Base-by-base conservation (phyloP, 2,797 vertebrate species). In the Muraenolepis orangiensis region DNA sequence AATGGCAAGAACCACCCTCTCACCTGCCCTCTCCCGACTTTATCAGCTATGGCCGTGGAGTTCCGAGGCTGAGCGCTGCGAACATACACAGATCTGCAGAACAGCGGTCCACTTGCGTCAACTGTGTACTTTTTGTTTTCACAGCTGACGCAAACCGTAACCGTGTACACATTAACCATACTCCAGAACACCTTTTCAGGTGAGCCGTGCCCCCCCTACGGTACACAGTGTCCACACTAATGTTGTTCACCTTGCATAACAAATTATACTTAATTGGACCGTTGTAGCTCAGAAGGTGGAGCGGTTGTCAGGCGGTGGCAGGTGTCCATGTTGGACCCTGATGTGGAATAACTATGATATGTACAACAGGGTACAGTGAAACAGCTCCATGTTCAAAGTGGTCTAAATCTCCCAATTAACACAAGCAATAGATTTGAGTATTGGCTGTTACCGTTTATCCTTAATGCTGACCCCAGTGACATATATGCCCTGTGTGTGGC, bases 401-500 rank as follows among this genome's bases (percentile, higher is more conserved):
- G 23, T 64, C 18, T 20, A n/a, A 1, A 18, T 51, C 16, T 51
- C 5, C 18, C 42, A 51, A 51, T 18, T 18, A 51, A 46, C 42
- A 12, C 42, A 26, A 64, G 14, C 64, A 66, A 30, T 8, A 29
- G 26, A 30, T 30, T n/a, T 57, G 51, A 57, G 51, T 57, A 13
- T 64, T 64, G 11, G 23, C 26, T 12, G 57, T 64, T 11, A 64
- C 7, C 11, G 29, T 81, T 42, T 74, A 32, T 90, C 95, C 94
- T 99, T 93, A 93, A 95, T 91, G 77, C 70, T 72, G 72, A 83
- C 79, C 70, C 74, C 91, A 99, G 98, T 82, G 98, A 99, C 91
- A 98, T 99, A 86, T 99, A 99, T 90, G 98, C 98, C 89, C 94
- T 99, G 89, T 99, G 98, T 91, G 98, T 99, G 79, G 98, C 98